A percentile compares a stretch with the other conserved stretches of the same genome.
These are phyloP conservation scores for Lasioglossum albipes DNA, from an alignment of 1,140 invertebrate species.

Conservation along the genomic window DNA sequence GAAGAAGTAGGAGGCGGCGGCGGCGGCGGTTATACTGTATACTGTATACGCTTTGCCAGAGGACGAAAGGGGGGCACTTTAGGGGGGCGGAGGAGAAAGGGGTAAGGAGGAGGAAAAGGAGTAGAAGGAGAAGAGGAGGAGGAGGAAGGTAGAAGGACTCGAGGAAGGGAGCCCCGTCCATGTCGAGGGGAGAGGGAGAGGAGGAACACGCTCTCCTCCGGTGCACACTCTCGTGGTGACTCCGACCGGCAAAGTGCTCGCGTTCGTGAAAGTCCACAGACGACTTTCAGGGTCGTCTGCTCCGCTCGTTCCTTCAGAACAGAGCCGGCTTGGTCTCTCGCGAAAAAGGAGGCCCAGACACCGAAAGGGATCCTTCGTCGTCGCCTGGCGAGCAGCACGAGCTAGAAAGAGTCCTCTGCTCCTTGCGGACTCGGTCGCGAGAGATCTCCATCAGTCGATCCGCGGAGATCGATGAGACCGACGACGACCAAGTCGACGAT, in stretches of 20 bases:
- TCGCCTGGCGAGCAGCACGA: neutral
- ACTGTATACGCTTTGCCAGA: no score
- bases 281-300: slow-evolving; percentile 77
- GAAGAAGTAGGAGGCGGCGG: slow-evolving; percentile 30
- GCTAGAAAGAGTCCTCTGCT: no score
- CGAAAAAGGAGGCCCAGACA: slow-evolving; percentile 47
- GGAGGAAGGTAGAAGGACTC: slow-evolving; percentile 18
- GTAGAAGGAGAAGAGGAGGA: neutral
- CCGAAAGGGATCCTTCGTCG: slow-evolving; percentile 35
- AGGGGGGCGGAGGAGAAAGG: neutral
- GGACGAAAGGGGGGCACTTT: neutral
- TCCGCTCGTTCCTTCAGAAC: slow-evolving; percentile 62
- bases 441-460: no score
- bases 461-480: no score
- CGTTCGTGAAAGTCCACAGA: slow-evolving; percentile 77
- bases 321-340: slow-evolving; percentile 55
- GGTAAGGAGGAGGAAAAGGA: neutral
- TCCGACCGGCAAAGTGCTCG: slow-evolving; percentile 71
- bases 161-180: neutral
- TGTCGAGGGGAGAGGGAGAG: neutral
- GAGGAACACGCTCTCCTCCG: slow-evolving; percentile 59
- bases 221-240: slow-evolving; percentile 67
- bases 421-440: no score
- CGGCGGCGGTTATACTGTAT: no score
- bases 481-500: no score